phyloP scores from a whole-genome alignment of 2,797 vertebrate species.

The Chrosomus eos region DNA sequence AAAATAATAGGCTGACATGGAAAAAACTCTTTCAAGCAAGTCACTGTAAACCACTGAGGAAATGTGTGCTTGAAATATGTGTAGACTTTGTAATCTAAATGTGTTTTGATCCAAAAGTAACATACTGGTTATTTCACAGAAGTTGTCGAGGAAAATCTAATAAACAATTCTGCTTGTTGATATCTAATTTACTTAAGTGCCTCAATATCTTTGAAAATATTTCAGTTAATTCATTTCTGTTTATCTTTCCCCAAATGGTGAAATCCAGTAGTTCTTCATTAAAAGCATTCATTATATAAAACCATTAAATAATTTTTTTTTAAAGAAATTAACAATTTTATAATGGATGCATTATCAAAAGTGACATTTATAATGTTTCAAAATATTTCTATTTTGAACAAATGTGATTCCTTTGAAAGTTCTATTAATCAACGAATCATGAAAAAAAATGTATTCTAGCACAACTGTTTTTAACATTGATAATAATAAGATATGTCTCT shows the following conservation, averaged over 20 bases:
- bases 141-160: not conserved
- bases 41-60: not conserved
- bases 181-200: not conserved
- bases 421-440: not conserved
- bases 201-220: not conserved
- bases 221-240: not conserved
- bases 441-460: not conserved
- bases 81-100: not conserved
- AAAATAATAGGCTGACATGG: not conserved
- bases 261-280: not conserved
- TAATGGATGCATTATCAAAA: not conserved
- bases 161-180: not conserved
- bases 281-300: too few relatives aligned
- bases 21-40: not conserved
- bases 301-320: too few relatives aligned
- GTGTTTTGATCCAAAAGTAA: not conserved
- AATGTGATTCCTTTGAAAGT: not conserved
- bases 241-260: not conserved
- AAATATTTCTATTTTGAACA: not conserved
- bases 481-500: not conserved
- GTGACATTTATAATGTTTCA: not conserved
- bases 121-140: not conserved
- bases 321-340: not conserved
- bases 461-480: not conserved
- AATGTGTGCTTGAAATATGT: not conserved